Evolutionary conservation across 2,888 invertebrate genomes (phyloP), one percentile per base, ranked within the genome.

Genomic region (Axea sp.): DNA sequence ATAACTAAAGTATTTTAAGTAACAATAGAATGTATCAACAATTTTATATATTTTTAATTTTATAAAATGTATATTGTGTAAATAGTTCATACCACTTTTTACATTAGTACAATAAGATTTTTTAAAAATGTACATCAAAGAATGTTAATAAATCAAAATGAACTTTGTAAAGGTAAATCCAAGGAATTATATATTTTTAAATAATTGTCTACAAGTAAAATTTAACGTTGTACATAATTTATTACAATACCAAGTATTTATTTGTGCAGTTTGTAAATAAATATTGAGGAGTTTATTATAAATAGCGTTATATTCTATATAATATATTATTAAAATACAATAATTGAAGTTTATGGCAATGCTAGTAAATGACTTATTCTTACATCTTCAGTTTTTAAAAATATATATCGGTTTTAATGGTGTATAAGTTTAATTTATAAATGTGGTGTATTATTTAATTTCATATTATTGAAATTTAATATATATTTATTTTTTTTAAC

Each of bases 41-140:
- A 49, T 71, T 71, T 71, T 62, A 49, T 71, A 71, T 57, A 64
- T 71, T 71, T 71, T 71, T 64, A 62, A 71, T 57, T 64, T 71
- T 71, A 57, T 71, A 71, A 62, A 57, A n/a, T 62, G 62, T 62
- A 71, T 41, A 71, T 69, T 62, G 3, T 71, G 71, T 71, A 71
- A 55, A 71, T 71, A 71, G 22, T 5, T 31, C 1, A n/a, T 33
- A 26, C 62, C 71, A 71, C 71, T 62, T 71, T 71, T 62, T 55
- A 62, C 55, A 47, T 62, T 33, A 62, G 55, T 62, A 55, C 55
- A 62, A 62, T 39, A 6, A 57, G 22, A 11, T 41, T 33, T 68
- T 57, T 41, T 1, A 33, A 31, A 30, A 22, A 22, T 53, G 37
- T 69, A 37, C 3, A 68, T 35, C 15, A n/a, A 15, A 31, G 24